Conservation (phyloP, 2,113 vertebrate species). For the Syrmaticus mikado region DNA sequence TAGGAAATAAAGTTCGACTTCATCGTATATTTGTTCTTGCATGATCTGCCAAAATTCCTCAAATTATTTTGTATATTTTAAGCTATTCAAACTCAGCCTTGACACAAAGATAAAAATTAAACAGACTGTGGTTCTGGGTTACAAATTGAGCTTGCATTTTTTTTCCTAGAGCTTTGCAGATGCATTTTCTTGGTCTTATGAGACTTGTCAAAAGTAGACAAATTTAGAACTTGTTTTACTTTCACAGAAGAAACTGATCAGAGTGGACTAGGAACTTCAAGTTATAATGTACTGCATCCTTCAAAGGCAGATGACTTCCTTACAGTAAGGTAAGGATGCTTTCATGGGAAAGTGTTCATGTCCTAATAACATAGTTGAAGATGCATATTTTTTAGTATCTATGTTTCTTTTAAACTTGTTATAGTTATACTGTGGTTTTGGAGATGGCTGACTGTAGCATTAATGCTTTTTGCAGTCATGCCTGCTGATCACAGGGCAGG, state of each 20-base stretch:
- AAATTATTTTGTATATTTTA: background rate
- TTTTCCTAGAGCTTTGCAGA: background rate
- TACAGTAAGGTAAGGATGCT: constrained; percentile 17
- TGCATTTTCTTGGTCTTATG: background rate
- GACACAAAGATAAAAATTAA: background rate
- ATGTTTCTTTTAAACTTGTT: rapidly evolving
- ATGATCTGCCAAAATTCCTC: background rate
- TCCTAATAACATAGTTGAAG: background rate
- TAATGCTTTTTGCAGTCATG: background rate
- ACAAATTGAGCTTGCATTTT: background rate
- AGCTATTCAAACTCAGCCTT: background rate
- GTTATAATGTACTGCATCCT: background rate
- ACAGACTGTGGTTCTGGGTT: background rate
- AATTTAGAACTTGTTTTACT: background rate
- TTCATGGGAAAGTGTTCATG: background rate
- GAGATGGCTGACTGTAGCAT: background rate
- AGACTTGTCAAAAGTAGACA: background rate
- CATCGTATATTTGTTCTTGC: background rate
- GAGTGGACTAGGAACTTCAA: background rate
- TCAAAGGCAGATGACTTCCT: background rate
- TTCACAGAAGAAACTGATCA: background rate
- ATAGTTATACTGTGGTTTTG: background rate
- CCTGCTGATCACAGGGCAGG: background rate
- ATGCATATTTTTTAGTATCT: background rate
- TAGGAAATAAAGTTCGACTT: background rate